A percentile compares a stretch with the other conserved stretches of the same genome.
phyloP scores from a whole-genome alignment of 2,797 vertebrate genomes.

The Anas georgica region DNA sequence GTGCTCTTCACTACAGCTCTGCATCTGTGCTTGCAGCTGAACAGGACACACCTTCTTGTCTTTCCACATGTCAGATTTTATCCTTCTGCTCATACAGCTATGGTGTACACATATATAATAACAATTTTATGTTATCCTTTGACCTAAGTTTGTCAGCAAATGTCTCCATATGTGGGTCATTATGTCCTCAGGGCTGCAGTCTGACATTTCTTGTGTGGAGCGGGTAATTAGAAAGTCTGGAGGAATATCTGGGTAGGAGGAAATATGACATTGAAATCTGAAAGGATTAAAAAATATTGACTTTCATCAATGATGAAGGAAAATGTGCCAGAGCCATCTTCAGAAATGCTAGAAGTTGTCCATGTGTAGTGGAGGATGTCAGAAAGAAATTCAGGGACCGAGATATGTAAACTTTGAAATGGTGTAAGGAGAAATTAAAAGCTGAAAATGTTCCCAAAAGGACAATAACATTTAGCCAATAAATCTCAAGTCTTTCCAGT shows the following conservation, averaged over 20 bases:
- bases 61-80: neutral
- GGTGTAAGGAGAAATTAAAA: neutral
- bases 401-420: neutral
- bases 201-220: neutral
- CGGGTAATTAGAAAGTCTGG: neutral
- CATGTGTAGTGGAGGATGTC: neutral
- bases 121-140: neutral
- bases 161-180: neutral
- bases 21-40: neutral
- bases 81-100: neutral
- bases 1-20: fast-evolving
- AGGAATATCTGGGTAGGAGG: neutral
- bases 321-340: neutral
- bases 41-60: neutral
- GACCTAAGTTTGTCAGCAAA: neutral
- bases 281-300: neutral
- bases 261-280: neutral
- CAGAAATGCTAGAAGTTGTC: neutral
- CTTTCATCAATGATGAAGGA: neutral
- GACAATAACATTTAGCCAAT: neutral
- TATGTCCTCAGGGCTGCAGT: neutral
- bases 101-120: fast-evolving
- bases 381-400: neutral
- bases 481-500: neutral
- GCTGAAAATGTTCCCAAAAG: neutral